These are phyloP conservation scores for Origma solitaria DNA, from an alignment of 2,113 vertebrate species.

Conservation along the genomic window DNA sequence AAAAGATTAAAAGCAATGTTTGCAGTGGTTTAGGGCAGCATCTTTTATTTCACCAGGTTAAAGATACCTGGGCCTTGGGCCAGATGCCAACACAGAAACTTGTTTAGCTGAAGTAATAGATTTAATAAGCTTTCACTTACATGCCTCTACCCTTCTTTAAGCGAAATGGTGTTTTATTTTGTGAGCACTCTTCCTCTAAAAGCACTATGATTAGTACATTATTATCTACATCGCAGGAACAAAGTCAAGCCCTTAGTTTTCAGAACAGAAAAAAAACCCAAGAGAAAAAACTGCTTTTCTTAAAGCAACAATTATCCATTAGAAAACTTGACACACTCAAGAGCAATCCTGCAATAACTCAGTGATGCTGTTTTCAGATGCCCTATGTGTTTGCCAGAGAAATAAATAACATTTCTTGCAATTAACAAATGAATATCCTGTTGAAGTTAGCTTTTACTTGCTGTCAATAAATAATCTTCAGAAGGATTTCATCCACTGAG, in stretches of 20 bases:
- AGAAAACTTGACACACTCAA: not conserved
- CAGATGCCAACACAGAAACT: not conserved
- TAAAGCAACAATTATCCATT: not conserved
- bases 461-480: conserved; percentile 6
- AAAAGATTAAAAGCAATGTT: not conserved
- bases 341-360: not conserved
- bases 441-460: not conserved
- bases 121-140: not conserved
- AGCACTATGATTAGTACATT: not conserved
- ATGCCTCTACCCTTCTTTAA: not conserved
- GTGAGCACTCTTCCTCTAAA: not conserved
- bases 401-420: conserved; percentile 29
- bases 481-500: not conserved
- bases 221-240: not conserved
- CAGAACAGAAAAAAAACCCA: not conserved
- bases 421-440: conserved; percentile 32
- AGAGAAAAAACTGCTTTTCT: not conserved
- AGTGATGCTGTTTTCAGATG: not conserved
- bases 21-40: not conserved
- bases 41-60: not conserved
- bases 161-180: not conserved
- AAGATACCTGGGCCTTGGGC: not conserved
- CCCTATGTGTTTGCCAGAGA: not conserved
- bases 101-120: not conserved
- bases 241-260: not conserved